A percentile compares a stretch with the other conserved stretches of the same genome.
These are phyloP conservation scores for Acridotheres tristis DNA, from an alignment of 2,797 vertebrate species.

Conservation along the genomic window DNA sequence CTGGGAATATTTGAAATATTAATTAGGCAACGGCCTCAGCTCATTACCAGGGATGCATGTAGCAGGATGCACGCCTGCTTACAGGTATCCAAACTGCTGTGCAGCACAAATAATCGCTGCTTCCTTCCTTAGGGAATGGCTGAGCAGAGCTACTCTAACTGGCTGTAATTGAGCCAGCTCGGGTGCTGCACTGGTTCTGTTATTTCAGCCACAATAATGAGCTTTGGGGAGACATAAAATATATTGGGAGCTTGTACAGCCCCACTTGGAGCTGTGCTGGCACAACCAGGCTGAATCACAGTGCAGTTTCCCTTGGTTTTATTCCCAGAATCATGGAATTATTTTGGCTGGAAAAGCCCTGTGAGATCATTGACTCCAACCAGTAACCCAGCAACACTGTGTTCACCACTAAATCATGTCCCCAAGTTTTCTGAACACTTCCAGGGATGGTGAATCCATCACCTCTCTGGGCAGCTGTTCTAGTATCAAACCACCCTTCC, in stretches of 20 bases:
- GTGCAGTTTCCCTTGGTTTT: not conserved
- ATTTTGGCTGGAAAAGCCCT: not conserved
- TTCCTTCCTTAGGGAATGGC: not conserved
- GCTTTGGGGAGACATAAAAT: not conserved
- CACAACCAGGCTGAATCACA: not conserved
- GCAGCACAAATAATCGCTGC: not conserved
- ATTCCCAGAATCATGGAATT: no score
- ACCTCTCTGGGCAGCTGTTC: not conserved
- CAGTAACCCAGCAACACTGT: not conserved
- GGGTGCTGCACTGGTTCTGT: not conserved
- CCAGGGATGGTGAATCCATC: not conserved
- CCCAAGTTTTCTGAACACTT: not conserved
- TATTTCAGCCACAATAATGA: rapidly evolving
- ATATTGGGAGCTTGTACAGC: not conserved
- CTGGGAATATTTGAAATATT: slow-evolving; percentile 42
- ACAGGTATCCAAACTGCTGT: not conserved
- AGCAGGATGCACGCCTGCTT: not conserved
- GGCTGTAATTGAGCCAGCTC: not conserved
- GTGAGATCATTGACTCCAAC: rapidly evolving
- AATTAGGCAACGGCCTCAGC: not conserved
- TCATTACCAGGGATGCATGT: not conserved
- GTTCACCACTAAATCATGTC: not conserved
- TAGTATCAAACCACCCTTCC: not conserved
- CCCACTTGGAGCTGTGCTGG: not conserved
- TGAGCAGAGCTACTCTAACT: not conserved